Evolutionary conservation across 2,888 invertebrate genomes (phyloP).

Genomic region (Melitaea athalia): DNA sequence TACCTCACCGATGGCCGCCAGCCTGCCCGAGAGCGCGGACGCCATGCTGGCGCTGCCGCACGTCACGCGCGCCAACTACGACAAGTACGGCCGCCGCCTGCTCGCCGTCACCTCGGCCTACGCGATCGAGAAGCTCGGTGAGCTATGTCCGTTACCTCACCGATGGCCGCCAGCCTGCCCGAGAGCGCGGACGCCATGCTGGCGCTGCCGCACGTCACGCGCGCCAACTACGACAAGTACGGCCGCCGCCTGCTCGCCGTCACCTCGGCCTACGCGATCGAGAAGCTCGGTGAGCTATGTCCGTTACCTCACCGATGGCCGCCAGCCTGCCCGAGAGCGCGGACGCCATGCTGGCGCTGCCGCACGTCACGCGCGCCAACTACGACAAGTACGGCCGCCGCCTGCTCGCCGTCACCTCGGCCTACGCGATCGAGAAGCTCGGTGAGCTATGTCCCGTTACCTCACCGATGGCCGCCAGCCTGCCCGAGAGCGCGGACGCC

Average conservation of each 20-base stretch:
- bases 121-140: constrained; percentile 84
- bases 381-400: constrained; percentile 91
- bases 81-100: constrained; percentile 90
- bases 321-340: constrained; percentile 87
- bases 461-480: constrained; percentile 85
- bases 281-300: constrained; percentile 77
- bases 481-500: constrained; percentile 88
- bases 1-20: constrained; percentile 85
- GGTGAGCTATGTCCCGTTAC: constrained; percentile 51
- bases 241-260: constrained; percentile 89
- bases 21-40: constrained; percentile 87
- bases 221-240: constrained; percentile 93
- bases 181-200: constrained; percentile 89
- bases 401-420: constrained; percentile 88
- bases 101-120: constrained; percentile 89
- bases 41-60: constrained; percentile 93
- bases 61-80: constrained; percentile 92
- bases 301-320: constrained; percentile 83
- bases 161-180: constrained; percentile 91
- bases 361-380: constrained; percentile 94
- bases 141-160: neutral
- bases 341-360: constrained; percentile 90
- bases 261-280: constrained; percentile 87
- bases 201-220: constrained; percentile 92
- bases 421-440: constrained; percentile 85